Conservation (phyloP, 1,140 invertebrate genomes). For the Drosophila kanapiae region DNA sequence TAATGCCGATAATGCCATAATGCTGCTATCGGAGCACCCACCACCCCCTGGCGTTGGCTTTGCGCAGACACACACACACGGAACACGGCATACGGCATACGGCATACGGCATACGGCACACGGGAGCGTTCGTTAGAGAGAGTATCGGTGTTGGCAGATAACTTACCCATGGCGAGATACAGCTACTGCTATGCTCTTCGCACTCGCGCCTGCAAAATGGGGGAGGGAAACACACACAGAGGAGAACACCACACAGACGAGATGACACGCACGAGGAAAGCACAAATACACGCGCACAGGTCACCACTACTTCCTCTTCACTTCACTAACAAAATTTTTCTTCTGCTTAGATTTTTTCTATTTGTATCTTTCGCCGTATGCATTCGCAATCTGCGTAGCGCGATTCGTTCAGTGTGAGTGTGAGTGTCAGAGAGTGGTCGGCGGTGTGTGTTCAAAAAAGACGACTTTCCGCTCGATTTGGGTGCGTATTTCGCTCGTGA, state of each 20-base stretch:
- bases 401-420: conserved; percentile 25
- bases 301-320: conserved; percentile 79
- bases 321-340: conserved; percentile 77
- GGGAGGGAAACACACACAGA: conserved; percentile 70
- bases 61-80: conserved; percentile 66
- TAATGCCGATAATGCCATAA: conserved; percentile 75
- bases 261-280: conserved; percentile 62
- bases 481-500: conserved; percentile 43
- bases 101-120: conserved; percentile 14
- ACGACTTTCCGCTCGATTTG: conserved; percentile 20
- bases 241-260: conserved; percentile 37
- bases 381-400: conserved; percentile 78
- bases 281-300: conserved; percentile 78
- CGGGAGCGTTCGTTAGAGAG: conserved; percentile 36
- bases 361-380: conserved; percentile 77
- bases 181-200: conserved; percentile 76
- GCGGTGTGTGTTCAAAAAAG: conserved; percentile 13
- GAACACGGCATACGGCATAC: conserved; percentile 7
- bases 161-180: conserved; percentile 77
- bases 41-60: conserved; percentile 73
- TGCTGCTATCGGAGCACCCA: conserved; percentile 43
- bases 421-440: conserved; percentile 32
- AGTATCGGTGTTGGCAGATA: conserved; percentile 66
- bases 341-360: conserved; percentile 74
- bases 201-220: conserved; percentile 76